Evolutionary conservation across 2,113 vertebrate genomes (phyloP).

Genomic region (Phoenicopterus ruber): DNA sequence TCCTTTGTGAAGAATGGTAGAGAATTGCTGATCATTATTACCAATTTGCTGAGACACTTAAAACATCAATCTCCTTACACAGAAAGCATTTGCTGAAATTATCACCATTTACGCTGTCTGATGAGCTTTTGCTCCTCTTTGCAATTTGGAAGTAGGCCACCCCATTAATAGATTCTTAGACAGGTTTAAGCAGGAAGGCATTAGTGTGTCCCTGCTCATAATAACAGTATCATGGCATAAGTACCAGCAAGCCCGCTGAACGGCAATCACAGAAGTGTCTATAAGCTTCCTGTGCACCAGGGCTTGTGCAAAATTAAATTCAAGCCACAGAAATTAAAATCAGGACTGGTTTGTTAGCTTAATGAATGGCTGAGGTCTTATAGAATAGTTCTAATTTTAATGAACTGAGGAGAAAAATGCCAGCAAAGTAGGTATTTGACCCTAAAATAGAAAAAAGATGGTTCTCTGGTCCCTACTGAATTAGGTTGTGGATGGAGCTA

Average conservation of each 20-base stretch:
- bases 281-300: neutral
- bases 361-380: neutral
- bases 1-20: constrained; percentile 12
- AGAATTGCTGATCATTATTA: constrained; percentile 35
- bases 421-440: neutral
- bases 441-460: neutral
- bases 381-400: neutral
- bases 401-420: neutral
- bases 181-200: constrained; percentile 6
- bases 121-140: constrained; percentile 20
- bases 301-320: constrained; percentile 1
- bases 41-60: constrained; percentile 41
- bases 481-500: neutral
- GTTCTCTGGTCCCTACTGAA: neutral
- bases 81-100: constrained; percentile 39
- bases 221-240: neutral
- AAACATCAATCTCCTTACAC: constrained; percentile 30
- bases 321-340: constrained; percentile 23
- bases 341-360: neutral
- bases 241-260: neutral
- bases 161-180: constrained; percentile 4
- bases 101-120: constrained; percentile 3
- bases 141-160: neutral
- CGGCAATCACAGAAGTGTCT: neutral
- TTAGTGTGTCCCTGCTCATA: neutral